These are phyloP conservation scores for Pelodytes ibericus DNA, from an alignment of 2,797 vertebrate species.

Conservation along the genomic window DNA sequence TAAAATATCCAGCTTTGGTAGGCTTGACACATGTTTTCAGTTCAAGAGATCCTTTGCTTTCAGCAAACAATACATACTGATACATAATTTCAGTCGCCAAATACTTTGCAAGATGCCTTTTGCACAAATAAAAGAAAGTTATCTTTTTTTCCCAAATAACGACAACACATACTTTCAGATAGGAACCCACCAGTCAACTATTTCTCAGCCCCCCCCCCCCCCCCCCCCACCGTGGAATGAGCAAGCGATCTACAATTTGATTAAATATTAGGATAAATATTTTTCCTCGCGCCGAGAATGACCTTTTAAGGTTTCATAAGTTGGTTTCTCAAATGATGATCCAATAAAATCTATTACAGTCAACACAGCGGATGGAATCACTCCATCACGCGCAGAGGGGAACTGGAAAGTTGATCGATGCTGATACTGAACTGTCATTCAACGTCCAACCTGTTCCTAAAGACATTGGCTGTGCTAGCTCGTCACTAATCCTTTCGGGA, in stretches of 20 bases:
- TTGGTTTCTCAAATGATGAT: constrained; percentile 36
- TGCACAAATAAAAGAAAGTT: no score
- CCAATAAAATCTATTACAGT: constrained; percentile 49
- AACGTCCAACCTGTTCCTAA: constrained; percentile 15
- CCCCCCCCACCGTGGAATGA: no score
- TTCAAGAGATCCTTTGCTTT: no score
- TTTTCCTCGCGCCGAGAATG: neutral
- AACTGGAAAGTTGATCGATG: constrained; percentile 34
- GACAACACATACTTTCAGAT: no score
- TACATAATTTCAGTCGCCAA: no score
- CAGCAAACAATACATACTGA: no score
- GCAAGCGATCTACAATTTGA: constrained; percentile 18
- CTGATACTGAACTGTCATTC: constrained; percentile 32
- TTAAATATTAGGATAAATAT: constrained; percentile 14
- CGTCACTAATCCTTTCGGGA: neutral
- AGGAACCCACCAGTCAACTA: no score
- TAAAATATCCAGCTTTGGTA: no score
- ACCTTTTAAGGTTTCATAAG: constrained; percentile 44
- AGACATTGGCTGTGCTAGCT: neutral
- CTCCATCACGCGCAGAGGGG: constrained; percentile 35
- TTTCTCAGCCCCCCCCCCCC: no score
- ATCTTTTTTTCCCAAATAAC: no score
- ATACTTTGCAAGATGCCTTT: no score
- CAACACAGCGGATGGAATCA: constrained; percentile 32
- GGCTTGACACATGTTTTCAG: no score